Percentiles rank a stretch among this genome's conserved stretches.
Evolutionary conservation across 1,140 invertebrate species (phyloP).

Genomic region (Leptonema lineaticorne): DNA sequence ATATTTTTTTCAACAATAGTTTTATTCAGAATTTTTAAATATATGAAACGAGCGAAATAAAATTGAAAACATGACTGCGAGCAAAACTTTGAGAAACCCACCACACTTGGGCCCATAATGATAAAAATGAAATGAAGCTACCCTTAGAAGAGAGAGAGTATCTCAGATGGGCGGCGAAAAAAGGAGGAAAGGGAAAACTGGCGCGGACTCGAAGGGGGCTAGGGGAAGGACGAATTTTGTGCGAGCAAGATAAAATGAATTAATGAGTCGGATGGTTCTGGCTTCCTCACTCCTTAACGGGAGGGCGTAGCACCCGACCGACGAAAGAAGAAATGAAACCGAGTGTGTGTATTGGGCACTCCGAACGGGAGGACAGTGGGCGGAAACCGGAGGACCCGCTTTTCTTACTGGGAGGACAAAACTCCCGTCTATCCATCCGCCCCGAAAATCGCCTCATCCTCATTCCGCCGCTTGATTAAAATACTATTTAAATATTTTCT

Average conservation of each 20-base stretch:
- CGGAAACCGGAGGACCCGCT: neutral
- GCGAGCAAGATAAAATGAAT: constrained; percentile 33
- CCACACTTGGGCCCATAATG: constrained; percentile 16
- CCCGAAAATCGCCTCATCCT: neutral
- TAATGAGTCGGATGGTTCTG: constrained; percentile 29
- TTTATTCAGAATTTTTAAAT: too few species aligned
- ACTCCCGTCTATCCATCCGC: neutral
- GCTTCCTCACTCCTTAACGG: constrained; percentile 20
- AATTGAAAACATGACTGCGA: neutral
- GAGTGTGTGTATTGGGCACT: constrained; percentile 25
- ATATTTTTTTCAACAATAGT: too few species aligned
- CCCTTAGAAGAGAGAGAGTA: constrained; percentile 29
- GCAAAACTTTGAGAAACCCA: constrained; percentile 12
- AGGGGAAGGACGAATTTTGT: constrained; percentile 23
- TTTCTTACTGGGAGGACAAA: neutral
- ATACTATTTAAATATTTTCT: constrained; percentile 38
- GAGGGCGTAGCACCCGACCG: constrained; percentile 2
- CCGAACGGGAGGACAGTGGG: constrained; percentile 12
- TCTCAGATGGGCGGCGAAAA: constrained; percentile 22
- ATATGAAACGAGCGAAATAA: neutral
- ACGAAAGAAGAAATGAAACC: constrained; percentile 31
- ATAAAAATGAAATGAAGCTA: constrained; percentile 33
- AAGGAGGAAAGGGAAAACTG: neutral
- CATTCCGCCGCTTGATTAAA: constrained; percentile 23
- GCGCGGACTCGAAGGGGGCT: neutral